phyloP scores from a whole-genome alignment of 2,113 vertebrate species.

The Pholis gunnellus region DNA sequence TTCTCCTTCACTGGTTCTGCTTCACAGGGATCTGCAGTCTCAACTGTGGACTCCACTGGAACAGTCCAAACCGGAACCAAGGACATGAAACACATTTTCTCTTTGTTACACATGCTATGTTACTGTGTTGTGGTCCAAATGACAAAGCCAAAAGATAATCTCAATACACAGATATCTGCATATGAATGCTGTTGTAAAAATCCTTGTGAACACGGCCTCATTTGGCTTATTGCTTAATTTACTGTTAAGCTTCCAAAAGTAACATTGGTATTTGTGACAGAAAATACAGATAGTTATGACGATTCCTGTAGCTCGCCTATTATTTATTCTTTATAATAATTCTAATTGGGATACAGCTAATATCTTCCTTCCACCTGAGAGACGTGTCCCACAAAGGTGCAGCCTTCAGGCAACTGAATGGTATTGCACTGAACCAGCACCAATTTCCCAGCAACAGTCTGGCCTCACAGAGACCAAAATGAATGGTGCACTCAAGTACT shows the following conservation, averaged over 20 bases:
- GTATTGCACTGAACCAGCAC: background rate
- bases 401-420: background rate
- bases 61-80: background rate
- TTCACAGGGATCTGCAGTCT: constrained; percentile 41
- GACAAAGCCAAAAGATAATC: background rate
- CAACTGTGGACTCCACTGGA: constrained; percentile 31
- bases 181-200: background rate
- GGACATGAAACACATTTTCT: background rate
- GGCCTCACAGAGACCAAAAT: background rate
- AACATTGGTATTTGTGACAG: background rate
- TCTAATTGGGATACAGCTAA: no score
- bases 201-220: background rate
- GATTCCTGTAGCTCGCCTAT: background rate
- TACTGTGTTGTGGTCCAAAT: background rate
- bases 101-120: background rate
- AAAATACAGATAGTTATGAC: background rate
- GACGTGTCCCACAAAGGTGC: background rate
- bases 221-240: no score
- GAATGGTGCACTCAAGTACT: background rate
- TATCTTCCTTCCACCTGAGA: background rate
- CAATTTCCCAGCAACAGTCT: background rate
- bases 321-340: no score
- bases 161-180: background rate
- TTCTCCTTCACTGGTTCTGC: constrained; percentile 66
- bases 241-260: background rate